These are phyloP conservation scores for Oryzias dopingdopingensis DNA, from an alignment of 2,797 vertebrate genomes.

Conservation along the genomic window DNA sequence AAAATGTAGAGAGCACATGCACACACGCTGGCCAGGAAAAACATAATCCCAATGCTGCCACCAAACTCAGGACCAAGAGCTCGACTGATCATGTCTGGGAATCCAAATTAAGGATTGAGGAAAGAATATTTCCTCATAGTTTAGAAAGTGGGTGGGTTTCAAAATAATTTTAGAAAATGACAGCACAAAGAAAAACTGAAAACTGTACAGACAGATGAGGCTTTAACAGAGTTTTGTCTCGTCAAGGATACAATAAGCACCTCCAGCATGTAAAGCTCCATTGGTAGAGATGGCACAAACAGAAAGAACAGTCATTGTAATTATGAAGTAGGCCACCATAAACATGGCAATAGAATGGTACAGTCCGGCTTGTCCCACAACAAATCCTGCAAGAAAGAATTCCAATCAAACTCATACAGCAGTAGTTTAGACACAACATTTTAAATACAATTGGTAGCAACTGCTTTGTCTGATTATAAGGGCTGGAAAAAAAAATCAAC, in stretches of 20 bases:
- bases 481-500: too few species aligned
- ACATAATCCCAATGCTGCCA: slow-evolving; percentile 87
- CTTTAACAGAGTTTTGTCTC: neutral
- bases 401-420: too few species aligned
- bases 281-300: slow-evolving; percentile 91
- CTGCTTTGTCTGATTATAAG: too few species aligned
- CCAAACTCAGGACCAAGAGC: slow-evolving; percentile 86
- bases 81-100: slow-evolving; percentile 84
- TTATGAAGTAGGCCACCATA: slow-evolving; percentile 87
- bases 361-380: slow-evolving; percentile 87
- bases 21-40: slow-evolving; percentile 85
- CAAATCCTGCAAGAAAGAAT: slow-evolving; percentile 66
- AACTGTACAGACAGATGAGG: neutral
- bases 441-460: too few species aligned
- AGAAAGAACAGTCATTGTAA: slow-evolving; percentile 90
- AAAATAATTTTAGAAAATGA: neutral
- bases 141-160: neutral
- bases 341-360: slow-evolving; percentile 85
- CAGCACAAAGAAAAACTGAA: too few species aligned
- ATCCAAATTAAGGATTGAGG: neutral
- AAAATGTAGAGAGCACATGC: slow-evolving; percentile 81
- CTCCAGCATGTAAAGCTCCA: slow-evolving; percentile 86
- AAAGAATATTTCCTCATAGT: slow-evolving; percentile 11
- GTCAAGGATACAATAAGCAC: slow-evolving; percentile 90
- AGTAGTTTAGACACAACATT: too few species aligned